These are phyloP conservation scores for Drosophila rhopaloa DNA, from an alignment of 1,140 invertebrate genomes.

Conservation along the genomic window DNA sequence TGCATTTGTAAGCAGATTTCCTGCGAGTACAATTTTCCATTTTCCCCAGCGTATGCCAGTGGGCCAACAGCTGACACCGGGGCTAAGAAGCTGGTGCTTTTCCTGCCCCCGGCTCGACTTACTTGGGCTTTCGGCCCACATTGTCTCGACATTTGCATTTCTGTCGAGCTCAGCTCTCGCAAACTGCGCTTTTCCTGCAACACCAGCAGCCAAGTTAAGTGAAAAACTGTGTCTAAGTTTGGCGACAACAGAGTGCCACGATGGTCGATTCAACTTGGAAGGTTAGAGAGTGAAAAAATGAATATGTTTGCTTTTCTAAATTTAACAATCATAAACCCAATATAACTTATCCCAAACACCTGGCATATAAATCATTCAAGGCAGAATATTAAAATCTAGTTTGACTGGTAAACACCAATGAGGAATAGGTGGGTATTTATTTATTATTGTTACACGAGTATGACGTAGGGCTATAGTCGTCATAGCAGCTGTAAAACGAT, in stretches of 20 bases:
- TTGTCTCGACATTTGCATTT: conserved; percentile 72
- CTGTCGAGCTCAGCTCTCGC: conserved; percentile 21
- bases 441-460: not conserved
- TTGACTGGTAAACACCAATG: not conserved
- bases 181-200: conserved; percentile 48
- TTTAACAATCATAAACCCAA: not conserved
- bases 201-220: conserved; percentile 56
- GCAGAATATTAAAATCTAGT: not conserved
- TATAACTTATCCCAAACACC: not conserved
- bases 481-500: conserved; percentile 4
- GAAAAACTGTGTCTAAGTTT: conserved; percentile 57
- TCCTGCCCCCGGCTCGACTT: conserved; percentile 28
- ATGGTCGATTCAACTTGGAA: conserved; percentile 5
- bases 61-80: conserved; percentile 59
- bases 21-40: conserved; percentile 69
- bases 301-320: not conserved
- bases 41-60: conserved; percentile 69
- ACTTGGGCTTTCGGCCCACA: conserved; percentile 63
- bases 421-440: not conserved
- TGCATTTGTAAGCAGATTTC: conserved; percentile 78
- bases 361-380: not conserved
- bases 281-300: not conserved
- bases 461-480: not conserved
- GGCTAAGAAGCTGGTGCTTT: conserved; percentile 24
- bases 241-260: conserved; percentile 23